Evolutionary conservation across 2,113 vertebrate species (phyloP).

Genomic region (Tetraodon nigroviridis): DNA sequence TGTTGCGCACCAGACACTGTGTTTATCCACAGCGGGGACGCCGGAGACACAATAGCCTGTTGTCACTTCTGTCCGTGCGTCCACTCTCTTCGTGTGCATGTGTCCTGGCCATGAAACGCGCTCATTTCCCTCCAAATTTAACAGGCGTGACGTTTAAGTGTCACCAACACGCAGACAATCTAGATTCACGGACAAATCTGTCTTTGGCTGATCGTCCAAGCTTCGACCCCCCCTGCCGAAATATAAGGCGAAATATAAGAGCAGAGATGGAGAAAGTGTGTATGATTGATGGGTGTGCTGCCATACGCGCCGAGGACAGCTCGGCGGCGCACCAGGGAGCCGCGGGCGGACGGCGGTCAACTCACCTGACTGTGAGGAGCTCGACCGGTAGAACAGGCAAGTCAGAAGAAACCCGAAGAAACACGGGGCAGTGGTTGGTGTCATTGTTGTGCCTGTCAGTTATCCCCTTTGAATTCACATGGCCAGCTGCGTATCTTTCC

Average conservation of each 20-base stretch:
- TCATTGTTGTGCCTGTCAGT: conserved; percentile 68
- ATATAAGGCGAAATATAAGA: conserved; percentile 1
- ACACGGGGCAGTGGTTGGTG: conserved; percentile 68
- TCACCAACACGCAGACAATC: no score
- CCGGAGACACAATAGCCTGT: conserved; percentile 27
- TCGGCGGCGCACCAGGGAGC: conserved; percentile 20
- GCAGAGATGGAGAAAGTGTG: conserved; percentile 3
- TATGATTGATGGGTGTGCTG: conserved; percentile 9
- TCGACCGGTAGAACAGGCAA: conserved; percentile 71
- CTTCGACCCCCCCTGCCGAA: not conserved
- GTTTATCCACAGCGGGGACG: conserved; percentile 24
- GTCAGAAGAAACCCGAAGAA: conserved; percentile 79
- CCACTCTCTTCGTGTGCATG: conserved; percentile 39
- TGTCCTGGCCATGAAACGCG: conserved; percentile 49
- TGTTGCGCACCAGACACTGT: conserved; percentile 21
- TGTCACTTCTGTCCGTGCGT: conserved; percentile 28
- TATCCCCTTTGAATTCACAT: conserved; percentile 77
- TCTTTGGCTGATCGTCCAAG: not conserved
- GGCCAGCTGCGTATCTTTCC: conserved; percentile 71
- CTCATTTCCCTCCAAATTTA: conserved; percentile 47
- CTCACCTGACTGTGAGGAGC: conserved; percentile 89
- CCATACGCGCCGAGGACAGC: conserved; percentile 45
- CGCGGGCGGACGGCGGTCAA: conserved; percentile 30
- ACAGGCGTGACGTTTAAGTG: conserved; percentile 23
- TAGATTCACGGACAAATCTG: no score